phyloP scores from a whole-genome alignment of 2,797 vertebrate genomes.

The Lateolabrax maculatus region DNA sequence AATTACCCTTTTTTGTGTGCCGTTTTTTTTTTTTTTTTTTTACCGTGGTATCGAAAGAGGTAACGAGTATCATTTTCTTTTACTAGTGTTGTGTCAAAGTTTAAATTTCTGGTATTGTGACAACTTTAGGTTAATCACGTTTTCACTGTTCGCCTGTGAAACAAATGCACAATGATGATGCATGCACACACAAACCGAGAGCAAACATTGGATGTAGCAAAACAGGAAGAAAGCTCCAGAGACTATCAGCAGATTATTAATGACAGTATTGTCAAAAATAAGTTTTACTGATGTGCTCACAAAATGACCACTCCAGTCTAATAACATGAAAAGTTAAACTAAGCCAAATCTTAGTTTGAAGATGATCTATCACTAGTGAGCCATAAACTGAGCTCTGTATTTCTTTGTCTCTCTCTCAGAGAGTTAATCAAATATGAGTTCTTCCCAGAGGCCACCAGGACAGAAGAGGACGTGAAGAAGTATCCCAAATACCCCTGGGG shows the following conservation, averaged over 20 bases:
- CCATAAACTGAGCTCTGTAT: not conserved
- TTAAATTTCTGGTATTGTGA: too few species aligned
- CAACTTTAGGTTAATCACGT: too few species aligned
- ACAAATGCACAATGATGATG: too few species aligned
- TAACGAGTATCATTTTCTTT: too few species aligned
- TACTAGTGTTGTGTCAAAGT: too few species aligned
- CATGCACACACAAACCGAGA: too few species aligned
- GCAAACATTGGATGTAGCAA: too few species aligned
- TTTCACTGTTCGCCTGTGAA: too few species aligned
- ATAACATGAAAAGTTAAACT: not conserved
- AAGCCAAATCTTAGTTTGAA: not conserved
- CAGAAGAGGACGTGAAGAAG: conserved; percentile 94
- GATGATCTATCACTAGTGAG: not conserved
- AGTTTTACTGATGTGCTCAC: not conserved
- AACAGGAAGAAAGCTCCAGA: too few species aligned
- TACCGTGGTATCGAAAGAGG: too few species aligned
- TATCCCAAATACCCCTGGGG: conserved; percentile 96
- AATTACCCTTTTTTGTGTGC: too few species aligned
- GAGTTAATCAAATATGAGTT: conserved; percentile 99
- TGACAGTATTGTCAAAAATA: not conserved
- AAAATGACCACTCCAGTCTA: not conserved
- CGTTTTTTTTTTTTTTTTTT: too few species aligned
- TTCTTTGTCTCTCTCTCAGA: conserved; percentile 75
- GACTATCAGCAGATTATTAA: not conserved
- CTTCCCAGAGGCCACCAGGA: conserved; percentile 97